These are phyloP conservation scores for Pemphredon lugubris DNA, from an alignment of 2,888 invertebrate species.

Conservation along the genomic window DNA sequence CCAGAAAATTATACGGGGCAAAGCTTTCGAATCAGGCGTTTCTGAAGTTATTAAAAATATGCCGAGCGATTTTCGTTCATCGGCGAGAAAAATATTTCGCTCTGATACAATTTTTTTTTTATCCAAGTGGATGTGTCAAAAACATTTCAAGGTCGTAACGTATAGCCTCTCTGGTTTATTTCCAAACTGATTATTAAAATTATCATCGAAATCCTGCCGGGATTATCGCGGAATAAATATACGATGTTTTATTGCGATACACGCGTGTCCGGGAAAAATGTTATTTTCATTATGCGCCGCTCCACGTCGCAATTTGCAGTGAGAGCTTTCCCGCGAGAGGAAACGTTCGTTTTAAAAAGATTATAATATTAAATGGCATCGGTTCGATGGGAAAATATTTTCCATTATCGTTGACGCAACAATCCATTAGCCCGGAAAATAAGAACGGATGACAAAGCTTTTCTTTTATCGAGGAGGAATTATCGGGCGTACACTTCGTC, in stretches of 20 bases:
- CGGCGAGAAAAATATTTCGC: no score
- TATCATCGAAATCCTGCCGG: no score
- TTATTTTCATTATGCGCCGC: background rate
- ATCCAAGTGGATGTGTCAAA: no score
- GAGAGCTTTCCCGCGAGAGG: background rate
- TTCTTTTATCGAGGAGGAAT: conserved; percentile 46
- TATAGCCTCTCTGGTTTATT: no score
- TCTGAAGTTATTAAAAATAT: no score
- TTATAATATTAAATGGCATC: conserved; percentile 23
- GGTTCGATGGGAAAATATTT: conserved; percentile 26
- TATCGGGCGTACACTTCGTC: conserved; percentile 28
- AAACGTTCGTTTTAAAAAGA: conserved; percentile 16
- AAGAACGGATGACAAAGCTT: conserved; percentile 51
- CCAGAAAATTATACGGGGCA: no score
- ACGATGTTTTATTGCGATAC: background rate
- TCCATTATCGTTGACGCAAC: conserved; percentile 37
- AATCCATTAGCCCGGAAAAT: conserved; percentile 52
- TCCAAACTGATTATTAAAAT: no score
- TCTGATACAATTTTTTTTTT: no score
- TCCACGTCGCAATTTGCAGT: background rate
- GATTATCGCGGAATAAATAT: background rate
- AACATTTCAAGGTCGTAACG: no score
- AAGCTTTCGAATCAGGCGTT: no score
- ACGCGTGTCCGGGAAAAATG: background rate
- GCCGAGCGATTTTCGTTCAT: no score